phyloP scores from a whole-genome alignment of 2,113 vertebrate species.

The Lepus americanus region DNA sequence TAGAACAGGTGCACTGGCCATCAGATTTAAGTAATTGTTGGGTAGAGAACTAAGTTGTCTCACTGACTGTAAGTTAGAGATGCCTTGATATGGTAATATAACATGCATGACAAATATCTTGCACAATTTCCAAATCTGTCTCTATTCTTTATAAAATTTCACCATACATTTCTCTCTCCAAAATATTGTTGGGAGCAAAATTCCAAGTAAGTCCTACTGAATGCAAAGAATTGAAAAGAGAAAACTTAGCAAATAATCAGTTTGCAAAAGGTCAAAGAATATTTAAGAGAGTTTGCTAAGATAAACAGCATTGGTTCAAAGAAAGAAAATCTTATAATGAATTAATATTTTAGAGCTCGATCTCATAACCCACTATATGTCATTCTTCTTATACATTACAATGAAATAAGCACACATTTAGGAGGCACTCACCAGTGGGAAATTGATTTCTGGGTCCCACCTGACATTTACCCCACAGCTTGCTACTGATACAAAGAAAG shows the following conservation, averaged over 20 bases:
- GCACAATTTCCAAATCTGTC: constrained; percentile 33
- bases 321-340: neutral
- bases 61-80: neutral
- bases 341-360: constrained; percentile 67
- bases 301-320: constrained; percentile 66
- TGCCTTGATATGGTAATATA: neutral
- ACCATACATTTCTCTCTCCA: neutral
- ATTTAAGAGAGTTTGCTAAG: constrained; percentile 70
- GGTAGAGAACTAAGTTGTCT: neutral
- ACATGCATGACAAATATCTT: neutral
- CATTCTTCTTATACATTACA: constrained; percentile 42
- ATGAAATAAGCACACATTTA: constrained; percentile 65
- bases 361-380: constrained; percentile 21
- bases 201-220: constrained; percentile 52
- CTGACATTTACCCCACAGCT: constrained; percentile 49
- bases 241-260: constrained; percentile 65
- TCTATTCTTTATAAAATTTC: constrained; percentile 50
- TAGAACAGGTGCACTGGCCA: neutral
- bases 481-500: constrained; percentile 68
- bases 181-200: constrained; percentile 39
- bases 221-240: constrained; percentile 58
- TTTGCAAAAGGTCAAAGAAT: constrained; percentile 75
- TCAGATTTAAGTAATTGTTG: constrained; percentile 28
- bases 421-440: neutral
- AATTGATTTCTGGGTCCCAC: constrained; percentile 51